Percentiles rank a stretch among this genome's conserved stretches.
phyloP scores from a whole-genome alignment of 1,140 invertebrate species.

The Aplysia californica region DNA sequence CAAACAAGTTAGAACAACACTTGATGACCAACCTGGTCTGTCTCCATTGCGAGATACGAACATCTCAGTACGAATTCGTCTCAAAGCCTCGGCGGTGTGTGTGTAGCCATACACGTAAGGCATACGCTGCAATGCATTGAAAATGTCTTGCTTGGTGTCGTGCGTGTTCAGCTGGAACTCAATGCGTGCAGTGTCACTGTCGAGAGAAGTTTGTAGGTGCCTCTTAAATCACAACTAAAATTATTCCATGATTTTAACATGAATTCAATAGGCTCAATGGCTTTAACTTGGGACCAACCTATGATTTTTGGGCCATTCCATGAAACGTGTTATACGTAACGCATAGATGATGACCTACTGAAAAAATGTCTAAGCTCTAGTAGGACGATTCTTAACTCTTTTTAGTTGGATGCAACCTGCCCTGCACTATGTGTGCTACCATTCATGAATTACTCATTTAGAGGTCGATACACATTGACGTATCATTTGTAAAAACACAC shows the following conservation, averaged over 20 bases:
- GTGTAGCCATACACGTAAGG: constrained; percentile 56
- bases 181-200: constrained; percentile 48
- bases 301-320: too few species aligned
- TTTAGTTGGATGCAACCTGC: too few species aligned
- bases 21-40: constrained; percentile 52
- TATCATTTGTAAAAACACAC: too few species aligned
- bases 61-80: constrained; percentile 40
- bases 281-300: too few species aligned
- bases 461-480: too few species aligned
- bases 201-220: neutral
- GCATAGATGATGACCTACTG: too few species aligned
- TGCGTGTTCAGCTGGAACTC: constrained; percentile 56
- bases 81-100: constrained; percentile 50
- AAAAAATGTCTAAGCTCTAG: neutral
- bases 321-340: too few species aligned
- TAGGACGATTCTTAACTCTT: too few species aligned
- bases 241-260: neutral
- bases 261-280: neutral
- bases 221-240: neutral
- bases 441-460: too few species aligned
- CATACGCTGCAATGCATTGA: constrained; percentile 40
- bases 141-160: constrained; percentile 41
- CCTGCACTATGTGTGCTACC: too few species aligned
- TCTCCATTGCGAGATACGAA: constrained; percentile 48
- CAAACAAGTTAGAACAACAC: too few species aligned